Percentiles rank a stretch among this genome's conserved stretches.
phyloP scores from a whole-genome alignment of 2,113 vertebrate genomes.

The Emberiza fucata region DNA sequence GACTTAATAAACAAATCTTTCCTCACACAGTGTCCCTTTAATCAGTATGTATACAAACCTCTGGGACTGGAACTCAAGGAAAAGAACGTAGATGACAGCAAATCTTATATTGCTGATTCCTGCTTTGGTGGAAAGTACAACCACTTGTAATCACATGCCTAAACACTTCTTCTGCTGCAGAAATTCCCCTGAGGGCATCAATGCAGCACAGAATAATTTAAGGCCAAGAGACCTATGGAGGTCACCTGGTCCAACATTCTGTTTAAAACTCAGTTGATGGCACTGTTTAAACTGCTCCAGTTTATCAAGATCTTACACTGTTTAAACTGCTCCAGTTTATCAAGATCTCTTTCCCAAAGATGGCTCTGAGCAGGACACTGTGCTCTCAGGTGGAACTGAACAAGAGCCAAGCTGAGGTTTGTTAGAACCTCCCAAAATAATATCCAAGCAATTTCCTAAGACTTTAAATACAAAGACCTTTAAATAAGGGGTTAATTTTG shows the following conservation, averaged over 20 bases:
- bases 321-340: not conserved
- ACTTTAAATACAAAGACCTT: not conserved
- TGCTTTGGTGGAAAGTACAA: not conserved
- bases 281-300: not conserved
- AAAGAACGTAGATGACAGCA: not conserved
- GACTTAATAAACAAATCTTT: not conserved
- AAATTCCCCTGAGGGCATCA: not conserved
- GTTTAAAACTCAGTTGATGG: not conserved
- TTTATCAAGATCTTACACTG: not conserved
- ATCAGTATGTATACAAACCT: not conserved
- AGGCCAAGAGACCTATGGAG: not conserved
- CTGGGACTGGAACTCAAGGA: not conserved
- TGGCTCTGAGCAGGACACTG: not conserved
- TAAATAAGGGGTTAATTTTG: not conserved
- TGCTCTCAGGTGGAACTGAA: not conserved
- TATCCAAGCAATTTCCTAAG: not conserved
- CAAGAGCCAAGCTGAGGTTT: not conserved
- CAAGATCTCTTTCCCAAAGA: not conserved
- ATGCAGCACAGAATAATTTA: not conserved
- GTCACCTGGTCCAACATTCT: not conserved
- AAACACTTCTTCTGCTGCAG: not conserved
- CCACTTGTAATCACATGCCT: too few species aligned
- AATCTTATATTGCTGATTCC: not conserved
- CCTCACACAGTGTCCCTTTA: not conserved
- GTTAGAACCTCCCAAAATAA: not conserved